phyloP scores from a whole-genome alignment of 2,888 invertebrate genomes.

The Drosophila colorata region DNA sequence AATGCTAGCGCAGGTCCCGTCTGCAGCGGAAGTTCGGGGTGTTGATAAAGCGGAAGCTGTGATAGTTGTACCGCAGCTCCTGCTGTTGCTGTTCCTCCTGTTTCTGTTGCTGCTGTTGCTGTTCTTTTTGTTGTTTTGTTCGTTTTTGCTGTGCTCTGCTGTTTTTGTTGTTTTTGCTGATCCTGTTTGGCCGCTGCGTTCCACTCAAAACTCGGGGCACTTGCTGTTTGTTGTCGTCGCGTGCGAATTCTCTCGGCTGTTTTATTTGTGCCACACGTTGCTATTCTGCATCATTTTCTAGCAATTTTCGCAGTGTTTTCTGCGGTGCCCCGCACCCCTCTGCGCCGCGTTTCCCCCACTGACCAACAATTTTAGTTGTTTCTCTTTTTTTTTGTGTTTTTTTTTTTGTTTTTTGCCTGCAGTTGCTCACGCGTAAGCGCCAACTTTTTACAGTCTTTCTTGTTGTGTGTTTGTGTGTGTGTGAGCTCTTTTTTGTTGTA shows the following conservation, averaged over 20 bases:
- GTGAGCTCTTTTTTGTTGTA: slow-evolving; percentile 9
- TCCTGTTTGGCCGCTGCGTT: slow-evolving; percentile 11
- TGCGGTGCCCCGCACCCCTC: background rate
- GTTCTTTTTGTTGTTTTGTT: slow-evolving; percentile 4
- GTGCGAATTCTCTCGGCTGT: slow-evolving; percentile 43
- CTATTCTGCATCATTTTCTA: slow-evolving; percentile 69
- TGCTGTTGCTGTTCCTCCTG: slow-evolving; percentile 3
- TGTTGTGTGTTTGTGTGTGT: slow-evolving; percentile 1
- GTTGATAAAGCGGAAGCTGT: slow-evolving; percentile 70
- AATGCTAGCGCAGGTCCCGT: slow-evolving; percentile 7
- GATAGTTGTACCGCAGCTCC: slow-evolving; percentile 62
- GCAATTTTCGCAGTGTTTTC: slow-evolving; percentile 56
- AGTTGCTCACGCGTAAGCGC: slow-evolving; percentile 51
- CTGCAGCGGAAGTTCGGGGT: slow-evolving; percentile 67
- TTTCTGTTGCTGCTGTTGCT: slow-evolving; percentile 3
- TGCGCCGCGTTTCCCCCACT: background rate
- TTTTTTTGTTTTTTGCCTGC: slow-evolving; percentile 20
- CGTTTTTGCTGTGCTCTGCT: background rate
- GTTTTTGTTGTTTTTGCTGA: slow-evolving; percentile 4
- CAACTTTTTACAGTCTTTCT: slow-evolving; percentile 47
- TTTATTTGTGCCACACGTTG: slow-evolving; percentile 66
- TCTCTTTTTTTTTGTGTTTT: background rate
- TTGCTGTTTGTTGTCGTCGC: slow-evolving; percentile 54
- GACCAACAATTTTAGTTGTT: slow-evolving; percentile 40
- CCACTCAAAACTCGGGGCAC: slow-evolving; percentile 46